Evolutionary conservation across 2,113 vertebrate genomes (phyloP).

Genomic region (Lagopus muta): DNA sequence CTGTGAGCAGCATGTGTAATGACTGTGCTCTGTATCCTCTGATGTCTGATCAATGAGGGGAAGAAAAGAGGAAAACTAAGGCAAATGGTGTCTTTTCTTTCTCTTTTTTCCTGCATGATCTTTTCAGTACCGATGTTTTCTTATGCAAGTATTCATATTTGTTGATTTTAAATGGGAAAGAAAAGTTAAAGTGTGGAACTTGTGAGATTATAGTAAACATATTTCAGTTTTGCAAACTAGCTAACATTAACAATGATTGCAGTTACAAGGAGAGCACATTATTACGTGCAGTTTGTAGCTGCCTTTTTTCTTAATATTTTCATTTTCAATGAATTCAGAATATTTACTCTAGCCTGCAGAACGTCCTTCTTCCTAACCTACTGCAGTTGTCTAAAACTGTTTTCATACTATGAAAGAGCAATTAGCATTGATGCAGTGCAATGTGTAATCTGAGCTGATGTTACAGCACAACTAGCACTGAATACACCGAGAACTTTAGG

Average conservation of each 20-base stretch:
- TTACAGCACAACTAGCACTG: not conserved
- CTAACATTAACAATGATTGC: slow-evolving; percentile 25
- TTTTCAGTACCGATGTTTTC: not conserved
- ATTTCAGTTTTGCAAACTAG: not conserved
- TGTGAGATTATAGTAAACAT: not conserved
- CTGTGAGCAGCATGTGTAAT: not conserved
- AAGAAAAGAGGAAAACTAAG: not conserved
- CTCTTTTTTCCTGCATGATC: not conserved
- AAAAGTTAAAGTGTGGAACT: slow-evolving; percentile 33
- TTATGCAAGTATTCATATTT: not conserved
- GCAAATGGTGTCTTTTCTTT: not conserved
- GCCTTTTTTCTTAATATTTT: not conserved
- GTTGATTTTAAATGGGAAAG: slow-evolving; percentile 11
- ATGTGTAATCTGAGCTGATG: not conserved
- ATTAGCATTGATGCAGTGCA: slow-evolving; percentile 16
- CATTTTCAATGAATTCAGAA: slow-evolving; percentile 5
- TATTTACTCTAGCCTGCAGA: not conserved
- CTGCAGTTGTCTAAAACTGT: slow-evolving; percentile 17
- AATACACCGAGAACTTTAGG: not conserved
- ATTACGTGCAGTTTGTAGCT: slow-evolving; percentile 4
- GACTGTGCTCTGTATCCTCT: not conserved
- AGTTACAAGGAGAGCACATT: slow-evolving; percentile 21
- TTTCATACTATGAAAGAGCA: not conserved
- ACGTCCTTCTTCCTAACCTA: not conserved
- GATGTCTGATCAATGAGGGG: not conserved